Evolutionary conservation across 1,140 invertebrate species (phyloP), one percentile per base, ranked within the genome.

Genomic region (Brachionus rotundiformis): DNA sequence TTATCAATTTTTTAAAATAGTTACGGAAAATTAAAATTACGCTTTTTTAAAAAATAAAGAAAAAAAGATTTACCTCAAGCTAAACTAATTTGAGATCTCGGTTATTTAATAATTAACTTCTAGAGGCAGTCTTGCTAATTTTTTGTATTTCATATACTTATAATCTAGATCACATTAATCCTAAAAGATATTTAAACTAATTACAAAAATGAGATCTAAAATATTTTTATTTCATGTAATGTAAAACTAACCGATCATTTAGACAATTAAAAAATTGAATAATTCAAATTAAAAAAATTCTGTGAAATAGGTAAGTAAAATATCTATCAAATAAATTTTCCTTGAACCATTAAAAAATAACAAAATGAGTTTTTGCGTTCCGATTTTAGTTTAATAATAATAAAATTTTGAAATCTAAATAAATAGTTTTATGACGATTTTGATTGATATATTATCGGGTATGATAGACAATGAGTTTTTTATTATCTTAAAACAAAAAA

Each of bases 371-470:
- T 4, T 23, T 19, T 19, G 47, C 47, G 4, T 19, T 54, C 16
- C 47, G 47, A 54, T 54, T 54, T 54, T 7, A 16, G 13, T 5
- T 54, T 54, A 19, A 54, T n/a, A 19, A 54, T 54, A 54, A 54
- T 54, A 54, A 54, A 54, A 54, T 41, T 1, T 54, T 54, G 1
- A 54, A 54, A 54, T 54, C 23, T 8, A 23, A 54, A 19, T 0
- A 49, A 49, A 49, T 23, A 54, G 19, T 54, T 54, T 54, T 54
- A 54, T 54, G 47, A 54, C 47, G 47, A 54, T 54, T 54, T 54
- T 54, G 47, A 54, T 54, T 54, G 47, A 54, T 54, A 54, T 54
- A 54, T 54, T 54, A 54, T 54, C 19, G 19, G 47, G 16, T 54
- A 54, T 54, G 16, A 54, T 54, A 54, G 47, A 54, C 47, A 54